A percentile compares a stretch with the other conserved stretches of the same genome.
phyloP scores from a whole-genome alignment of 2,888 invertebrate genomes.

The Parthenolecanium corni region DNA sequence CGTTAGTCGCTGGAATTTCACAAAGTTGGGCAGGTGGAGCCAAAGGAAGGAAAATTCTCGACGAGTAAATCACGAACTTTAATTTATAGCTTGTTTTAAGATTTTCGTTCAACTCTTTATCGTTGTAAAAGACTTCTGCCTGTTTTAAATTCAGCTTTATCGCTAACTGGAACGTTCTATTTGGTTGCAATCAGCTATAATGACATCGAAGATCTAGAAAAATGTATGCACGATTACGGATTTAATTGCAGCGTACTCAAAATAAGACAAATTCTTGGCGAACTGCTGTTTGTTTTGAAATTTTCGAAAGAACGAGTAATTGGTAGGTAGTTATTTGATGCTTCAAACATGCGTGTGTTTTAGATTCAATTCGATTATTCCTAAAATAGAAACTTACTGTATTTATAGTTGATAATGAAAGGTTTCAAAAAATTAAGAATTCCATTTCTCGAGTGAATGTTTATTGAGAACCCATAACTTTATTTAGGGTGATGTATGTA shows the following conservation, averaged over 20 bases:
- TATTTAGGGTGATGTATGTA: too few species aligned
- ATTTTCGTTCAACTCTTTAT: not conserved
- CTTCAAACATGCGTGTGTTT: too few species aligned
- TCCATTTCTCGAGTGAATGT: too few species aligned
- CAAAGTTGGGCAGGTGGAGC: slow-evolving; percentile 70
- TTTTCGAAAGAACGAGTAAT: slow-evolving; percentile 39
- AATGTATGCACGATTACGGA: slow-evolving; percentile 46
- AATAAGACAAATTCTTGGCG: slow-evolving; percentile 70
- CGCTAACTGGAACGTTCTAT: slow-evolving; percentile 70
- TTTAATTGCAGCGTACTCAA: slow-evolving; percentile 52
- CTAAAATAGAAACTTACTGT: too few species aligned
- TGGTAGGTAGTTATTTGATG: not conserved
- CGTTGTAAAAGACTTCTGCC: slow-evolving; percentile 48
- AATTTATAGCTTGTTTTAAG: not conserved
- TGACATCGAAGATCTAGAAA: slow-evolving; percentile 58
- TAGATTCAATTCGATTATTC: too few species aligned
- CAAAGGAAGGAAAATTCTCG: slow-evolving; percentile 63
- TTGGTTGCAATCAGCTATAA: slow-evolving; percentile 82
- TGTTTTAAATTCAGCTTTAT: slow-evolving; percentile 56
- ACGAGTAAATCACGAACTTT: slow-evolving; percentile 36
- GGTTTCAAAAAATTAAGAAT: too few species aligned
- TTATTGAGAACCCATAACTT: too few species aligned
- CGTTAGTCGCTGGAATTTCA: slow-evolving; percentile 44
- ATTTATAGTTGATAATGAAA: too few species aligned
- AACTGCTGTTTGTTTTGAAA: slow-evolving; percentile 72